Evolutionary conservation across 2,888 invertebrate genomes (phyloP).

Genomic region (Euzophera pinguis): DNA sequence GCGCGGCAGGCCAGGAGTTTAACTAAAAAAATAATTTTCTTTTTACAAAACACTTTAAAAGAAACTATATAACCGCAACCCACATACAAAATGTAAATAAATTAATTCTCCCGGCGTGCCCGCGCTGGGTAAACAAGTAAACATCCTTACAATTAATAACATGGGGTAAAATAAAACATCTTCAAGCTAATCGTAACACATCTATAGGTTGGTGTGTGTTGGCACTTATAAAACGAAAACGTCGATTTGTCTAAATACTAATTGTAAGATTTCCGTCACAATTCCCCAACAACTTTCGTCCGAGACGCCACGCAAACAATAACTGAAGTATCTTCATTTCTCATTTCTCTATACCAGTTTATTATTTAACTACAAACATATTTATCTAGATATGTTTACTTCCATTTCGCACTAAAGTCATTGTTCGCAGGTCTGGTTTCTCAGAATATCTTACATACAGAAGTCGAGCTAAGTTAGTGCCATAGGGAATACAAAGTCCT

Average conservation of each 20-base stretch:
- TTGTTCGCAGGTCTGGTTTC: not conserved
- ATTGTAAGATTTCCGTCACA: slow-evolving; percentile 1
- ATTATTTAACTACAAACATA: not conserved
- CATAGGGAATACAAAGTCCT: slow-evolving; percentile 31
- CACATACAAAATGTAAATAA: slow-evolving; percentile 29
- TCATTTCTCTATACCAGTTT: too few relatives aligned
- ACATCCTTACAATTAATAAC: slow-evolving; percentile 49
- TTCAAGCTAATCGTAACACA: slow-evolving; percentile 29
- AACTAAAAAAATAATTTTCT: slow-evolving; percentile 47
- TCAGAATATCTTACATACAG: not conserved
- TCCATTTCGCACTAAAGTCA: not conserved
- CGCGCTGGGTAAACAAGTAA: slow-evolving; percentile 33
- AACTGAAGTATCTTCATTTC: too few relatives aligned
- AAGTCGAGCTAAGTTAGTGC: slow-evolving; percentile 22
- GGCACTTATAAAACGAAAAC: slow-evolving; percentile 27
- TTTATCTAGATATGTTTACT: slow-evolving; percentile 6
- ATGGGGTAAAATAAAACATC: slow-evolving; percentile 48
- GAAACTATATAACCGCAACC: slow-evolving; percentile 23
- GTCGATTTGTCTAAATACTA: slow-evolving; percentile 12
- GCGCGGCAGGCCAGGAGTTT: slow-evolving; percentile 36
- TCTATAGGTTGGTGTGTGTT: slow-evolving; percentile 19
- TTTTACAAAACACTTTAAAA: slow-evolving; percentile 37
- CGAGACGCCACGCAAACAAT: not conserved
- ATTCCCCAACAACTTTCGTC: not conserved
- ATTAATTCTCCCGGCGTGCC: slow-evolving; percentile 31